Percentiles rank a stretch among this genome's conserved stretches.
phyloP scores from a whole-genome alignment of 1,140 invertebrate species.

The Heliconius hewitsoni region DNA sequence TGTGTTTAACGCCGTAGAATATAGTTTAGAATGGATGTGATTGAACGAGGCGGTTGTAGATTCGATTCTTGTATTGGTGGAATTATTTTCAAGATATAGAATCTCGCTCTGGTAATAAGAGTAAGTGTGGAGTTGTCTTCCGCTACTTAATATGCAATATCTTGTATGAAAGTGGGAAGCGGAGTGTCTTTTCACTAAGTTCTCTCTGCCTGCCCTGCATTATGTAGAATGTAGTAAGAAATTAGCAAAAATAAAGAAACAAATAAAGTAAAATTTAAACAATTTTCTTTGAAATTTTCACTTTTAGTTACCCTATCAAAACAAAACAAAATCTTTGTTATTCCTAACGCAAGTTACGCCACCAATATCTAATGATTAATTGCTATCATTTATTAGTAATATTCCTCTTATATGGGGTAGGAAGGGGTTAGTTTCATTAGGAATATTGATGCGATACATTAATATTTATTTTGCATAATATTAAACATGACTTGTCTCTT shows the following conservation, averaged over 20 bases:
- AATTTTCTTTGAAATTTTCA: neutral
- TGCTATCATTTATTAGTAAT: slow-evolving; percentile 75
- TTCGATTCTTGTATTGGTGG: too few relatives aligned
- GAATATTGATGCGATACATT: slow-evolving; percentile 48
- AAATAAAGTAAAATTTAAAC: too few relatives aligned
- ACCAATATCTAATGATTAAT: slow-evolving; percentile 72
- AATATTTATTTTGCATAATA: slow-evolving; percentile 59
- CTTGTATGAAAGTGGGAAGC: too few relatives aligned
- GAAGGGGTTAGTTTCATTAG: slow-evolving; percentile 39
- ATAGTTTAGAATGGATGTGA: neutral
- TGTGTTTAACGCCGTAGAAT: neutral
- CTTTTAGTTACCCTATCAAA: neutral
- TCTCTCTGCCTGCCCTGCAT: too few relatives aligned
- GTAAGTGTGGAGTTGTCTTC: too few relatives aligned
- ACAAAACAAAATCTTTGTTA: neutral
- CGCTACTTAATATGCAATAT: too few relatives aligned
- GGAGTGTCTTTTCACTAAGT: too few relatives aligned
- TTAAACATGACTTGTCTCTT: slow-evolving; percentile 12
- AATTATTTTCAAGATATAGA: too few relatives aligned
- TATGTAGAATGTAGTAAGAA: too few relatives aligned
- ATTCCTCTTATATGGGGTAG: slow-evolving; percentile 51
- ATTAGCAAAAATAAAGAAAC: too few relatives aligned
- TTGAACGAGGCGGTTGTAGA: too few relatives aligned
- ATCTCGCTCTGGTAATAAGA: too few relatives aligned
- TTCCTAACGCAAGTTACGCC: slow-evolving; percentile 11